phyloP scores from a whole-genome alignment of 1,140 invertebrate species.

The Macrotrachela quadricornifera region DNA sequence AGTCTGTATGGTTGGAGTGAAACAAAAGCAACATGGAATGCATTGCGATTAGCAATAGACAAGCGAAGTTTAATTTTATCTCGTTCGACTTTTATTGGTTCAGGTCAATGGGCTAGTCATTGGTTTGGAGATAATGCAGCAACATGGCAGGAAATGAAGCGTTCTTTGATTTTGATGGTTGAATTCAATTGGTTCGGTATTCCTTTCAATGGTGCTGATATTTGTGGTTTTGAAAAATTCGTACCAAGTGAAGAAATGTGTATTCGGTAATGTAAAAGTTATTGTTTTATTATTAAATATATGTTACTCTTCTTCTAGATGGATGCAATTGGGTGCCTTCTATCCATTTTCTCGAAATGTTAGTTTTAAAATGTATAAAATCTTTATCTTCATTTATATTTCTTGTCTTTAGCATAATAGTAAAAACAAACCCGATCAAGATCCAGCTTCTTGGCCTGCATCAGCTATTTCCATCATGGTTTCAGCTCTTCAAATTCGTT shows the following conservation, averaged over 20 bases:
- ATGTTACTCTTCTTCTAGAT: conserved; percentile 15
- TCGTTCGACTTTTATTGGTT: conserved; percentile 54
- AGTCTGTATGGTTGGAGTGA: conserved; percentile 12
- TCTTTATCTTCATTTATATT: too few species aligned
- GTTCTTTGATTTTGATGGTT: conserved; percentile 16
- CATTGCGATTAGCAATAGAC: conserved; percentile 16
- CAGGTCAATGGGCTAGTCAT: conserved; percentile 58
- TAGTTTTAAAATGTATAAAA: too few species aligned
- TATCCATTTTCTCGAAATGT: conserved; percentile 28
- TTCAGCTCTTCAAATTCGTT: conserved; percentile 43
- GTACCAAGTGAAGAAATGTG: conserved; percentile 45
- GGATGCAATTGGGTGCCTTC: conserved; percentile 38
- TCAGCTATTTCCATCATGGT: conserved; percentile 36
- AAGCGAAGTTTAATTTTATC: conserved; percentile 55
- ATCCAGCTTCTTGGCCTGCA: conserved; percentile 14
- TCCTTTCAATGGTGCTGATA: conserved; percentile 63
- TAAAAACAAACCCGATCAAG: conserved; percentile 13
- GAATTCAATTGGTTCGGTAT: conserved; percentile 8
- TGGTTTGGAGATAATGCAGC: conserved; percentile 50
- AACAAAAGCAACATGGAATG: conserved; percentile 30
- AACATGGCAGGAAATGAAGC: conserved; percentile 20
- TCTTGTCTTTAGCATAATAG: conserved; percentile 16
- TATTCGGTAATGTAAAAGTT: conserved; percentile 10
- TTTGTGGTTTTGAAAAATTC: conserved; percentile 63
- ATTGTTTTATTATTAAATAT: too few species aligned